These are phyloP conservation scores for Cathartes aura DNA, from an alignment of 2,113 vertebrate genomes.

Conservation along the genomic window DNA sequence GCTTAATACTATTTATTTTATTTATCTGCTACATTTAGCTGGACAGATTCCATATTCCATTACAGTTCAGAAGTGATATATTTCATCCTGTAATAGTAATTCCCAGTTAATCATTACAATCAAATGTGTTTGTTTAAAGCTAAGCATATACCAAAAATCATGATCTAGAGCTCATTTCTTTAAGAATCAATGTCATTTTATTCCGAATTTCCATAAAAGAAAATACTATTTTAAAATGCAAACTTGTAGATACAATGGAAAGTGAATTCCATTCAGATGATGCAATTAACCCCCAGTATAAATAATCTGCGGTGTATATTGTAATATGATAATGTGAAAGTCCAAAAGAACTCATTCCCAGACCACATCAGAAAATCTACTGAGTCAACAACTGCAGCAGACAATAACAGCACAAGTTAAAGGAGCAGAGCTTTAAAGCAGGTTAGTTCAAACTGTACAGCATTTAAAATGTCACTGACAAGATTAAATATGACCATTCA, in stretches of 20 bases:
- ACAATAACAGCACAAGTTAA: conserved; percentile 61
- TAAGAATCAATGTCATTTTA: conserved; percentile 49
- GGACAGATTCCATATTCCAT: conserved; percentile 16
- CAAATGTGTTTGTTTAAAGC: neutral
- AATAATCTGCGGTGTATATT: conserved; percentile 70
- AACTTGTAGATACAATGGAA: conserved; percentile 61
- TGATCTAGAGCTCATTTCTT: conserved; percentile 20
- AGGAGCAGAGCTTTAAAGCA: conserved; percentile 60
- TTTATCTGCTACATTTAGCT: conserved; percentile 42
- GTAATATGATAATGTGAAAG: conserved; percentile 74
- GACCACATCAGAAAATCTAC: conserved; percentile 72
- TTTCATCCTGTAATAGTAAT: neutral
- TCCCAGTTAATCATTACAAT: conserved; percentile 10
- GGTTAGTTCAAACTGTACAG: conserved; percentile 54
- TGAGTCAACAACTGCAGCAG: conserved; percentile 74
- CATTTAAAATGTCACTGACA: conserved; percentile 42
- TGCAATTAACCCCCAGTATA: conserved; percentile 74
- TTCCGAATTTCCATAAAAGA: conserved; percentile 56
- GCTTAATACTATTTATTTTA: conserved; percentile 31
- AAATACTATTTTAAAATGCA: conserved; percentile 57
- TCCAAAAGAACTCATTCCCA: conserved; percentile 74
- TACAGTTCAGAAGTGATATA: conserved; percentile 25
- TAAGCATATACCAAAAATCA: neutral
- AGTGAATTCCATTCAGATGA: conserved; percentile 77
- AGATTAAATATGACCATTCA: conserved; percentile 52